phyloP scores from a whole-genome alignment of 2,797 vertebrate genomes.

The Lindbergichthys nudifrons region DNA sequence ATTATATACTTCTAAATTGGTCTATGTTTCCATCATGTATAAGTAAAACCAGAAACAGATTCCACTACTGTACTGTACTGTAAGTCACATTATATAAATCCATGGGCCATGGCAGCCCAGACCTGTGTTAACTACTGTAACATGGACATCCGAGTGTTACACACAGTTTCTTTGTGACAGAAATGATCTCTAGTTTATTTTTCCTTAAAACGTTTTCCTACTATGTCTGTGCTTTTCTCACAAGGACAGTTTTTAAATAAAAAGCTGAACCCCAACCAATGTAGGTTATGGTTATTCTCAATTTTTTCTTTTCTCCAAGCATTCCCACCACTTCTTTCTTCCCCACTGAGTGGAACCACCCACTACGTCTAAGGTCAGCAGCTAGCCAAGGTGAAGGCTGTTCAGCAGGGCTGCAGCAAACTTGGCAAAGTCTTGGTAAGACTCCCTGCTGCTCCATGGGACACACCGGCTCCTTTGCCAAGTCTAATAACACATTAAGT shows the following conservation, averaged over 20 bases:
- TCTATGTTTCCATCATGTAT: constrained; percentile 57
- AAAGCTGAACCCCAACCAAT: constrained; percentile 88
- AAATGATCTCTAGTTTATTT: neutral
- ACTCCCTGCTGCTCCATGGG: constrained; percentile 92
- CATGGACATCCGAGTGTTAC: constrained; percentile 23
- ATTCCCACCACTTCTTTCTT: constrained; percentile 44
- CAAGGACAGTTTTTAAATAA: constrained; percentile 86
- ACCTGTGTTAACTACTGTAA: constrained; percentile 44
- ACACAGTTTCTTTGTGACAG: constrained; percentile 4
- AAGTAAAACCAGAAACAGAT: constrained; percentile 61
- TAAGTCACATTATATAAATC: constrained; percentile 55
- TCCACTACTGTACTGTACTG: constrained; percentile 51
- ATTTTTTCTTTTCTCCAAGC: constrained; percentile 51
- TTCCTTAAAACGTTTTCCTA: neutral
- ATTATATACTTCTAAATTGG: constrained; percentile 47
- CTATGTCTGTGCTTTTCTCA: constrained; percentile 67
- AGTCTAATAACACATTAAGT: constrained; percentile 98
- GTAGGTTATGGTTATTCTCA: constrained; percentile 91
- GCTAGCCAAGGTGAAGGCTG: constrained; percentile 89
- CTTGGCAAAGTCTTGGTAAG: constrained; percentile 92
- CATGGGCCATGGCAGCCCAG: constrained; percentile 8
- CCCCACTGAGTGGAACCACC: constrained; percentile 88
- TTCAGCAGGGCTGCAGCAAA: constrained; percentile 89
- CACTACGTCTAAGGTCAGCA: constrained; percentile 93
- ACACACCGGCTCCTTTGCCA: constrained; percentile 93